Evolutionary conservation across 2,888 invertebrate genomes (phyloP).

Genomic region (Sinelater perroti): DNA sequence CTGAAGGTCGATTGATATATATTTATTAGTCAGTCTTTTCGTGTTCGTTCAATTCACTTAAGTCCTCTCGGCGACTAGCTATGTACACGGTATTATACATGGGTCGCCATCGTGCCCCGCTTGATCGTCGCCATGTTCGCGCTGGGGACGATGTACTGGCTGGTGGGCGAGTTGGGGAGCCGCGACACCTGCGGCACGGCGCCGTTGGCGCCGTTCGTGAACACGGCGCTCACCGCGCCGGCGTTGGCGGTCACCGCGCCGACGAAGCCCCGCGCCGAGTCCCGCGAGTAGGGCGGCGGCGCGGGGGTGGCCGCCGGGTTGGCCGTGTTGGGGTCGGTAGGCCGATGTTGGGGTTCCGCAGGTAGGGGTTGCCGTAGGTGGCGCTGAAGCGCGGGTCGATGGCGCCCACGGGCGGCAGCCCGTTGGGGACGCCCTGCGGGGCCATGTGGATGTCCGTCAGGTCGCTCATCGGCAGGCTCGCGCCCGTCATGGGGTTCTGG

Average conservation of each 20-base stretch:
- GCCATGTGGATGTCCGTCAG: conserved; percentile 56
- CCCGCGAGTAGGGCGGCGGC: conserved; percentile 74
- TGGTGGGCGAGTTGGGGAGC: conserved; percentile 62
- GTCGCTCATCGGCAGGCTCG: conserved; percentile 55
- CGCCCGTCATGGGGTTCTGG: conserved; percentile 51
- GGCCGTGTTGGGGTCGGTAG: conserved; percentile 71
- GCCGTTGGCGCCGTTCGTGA: conserved; percentile 61
- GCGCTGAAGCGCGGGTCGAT: conserved; percentile 90
- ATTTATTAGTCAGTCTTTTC: conserved; percentile 52
- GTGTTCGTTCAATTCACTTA: conserved; percentile 49
- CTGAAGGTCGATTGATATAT: conserved; percentile 44
- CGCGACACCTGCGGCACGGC: conserved; percentile 65
- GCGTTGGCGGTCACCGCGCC: conserved; percentile 57
- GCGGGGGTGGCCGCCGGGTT: conserved; percentile 84
- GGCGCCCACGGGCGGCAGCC: conserved; percentile 50
- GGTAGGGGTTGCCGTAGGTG: conserved; percentile 88
- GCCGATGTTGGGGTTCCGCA: conserved; percentile 73
- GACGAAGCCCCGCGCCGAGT: conserved; percentile 53
- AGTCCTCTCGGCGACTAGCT: conserved; percentile 32
- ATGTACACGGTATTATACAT: conserved; percentile 58
- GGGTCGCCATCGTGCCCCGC: conserved; percentile 72
- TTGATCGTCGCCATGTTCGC: conserved; percentile 68
- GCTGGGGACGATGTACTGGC: conserved; percentile 67
- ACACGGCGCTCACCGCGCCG: conserved; percentile 59
- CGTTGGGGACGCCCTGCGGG: conserved; percentile 54